A percentile compares a stretch with the other conserved stretches of the same genome.
Conservation (phyloP, 2,797 vertebrate genomes). For the Xyrichtys novacula region DNA sequence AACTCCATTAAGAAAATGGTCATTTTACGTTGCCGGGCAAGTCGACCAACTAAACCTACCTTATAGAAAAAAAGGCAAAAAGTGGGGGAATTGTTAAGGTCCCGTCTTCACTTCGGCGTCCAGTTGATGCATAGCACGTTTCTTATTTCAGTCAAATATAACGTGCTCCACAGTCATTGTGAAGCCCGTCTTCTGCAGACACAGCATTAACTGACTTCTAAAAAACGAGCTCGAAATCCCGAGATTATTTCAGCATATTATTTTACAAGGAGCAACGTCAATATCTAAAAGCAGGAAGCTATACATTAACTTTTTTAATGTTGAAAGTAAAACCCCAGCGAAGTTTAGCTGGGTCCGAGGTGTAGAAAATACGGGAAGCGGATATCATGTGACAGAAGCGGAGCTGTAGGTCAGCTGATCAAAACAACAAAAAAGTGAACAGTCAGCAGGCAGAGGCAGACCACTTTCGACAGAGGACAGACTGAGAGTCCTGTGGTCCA, state of each 20-base stretch:
- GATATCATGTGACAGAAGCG: conserved; percentile 64
- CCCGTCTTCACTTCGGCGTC: conserved; percentile 11
- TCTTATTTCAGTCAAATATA: rapidly evolving
- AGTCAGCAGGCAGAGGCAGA: too few species aligned
- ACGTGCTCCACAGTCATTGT: not conserved
- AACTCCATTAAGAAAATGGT: not conserved
- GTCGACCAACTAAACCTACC: not conserved
- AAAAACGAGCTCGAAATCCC: too few species aligned
- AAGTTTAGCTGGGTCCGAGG: conserved; percentile 1
- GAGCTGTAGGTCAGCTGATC: conserved; percentile 68
- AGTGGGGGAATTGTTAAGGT: rapidly evolving
- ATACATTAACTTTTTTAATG: rapidly evolving
- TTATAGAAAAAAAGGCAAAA: rapidly evolving
- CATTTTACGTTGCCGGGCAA: rapidly evolving
- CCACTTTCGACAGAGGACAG: not conserved
- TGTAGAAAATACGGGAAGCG: conserved; percentile 33
- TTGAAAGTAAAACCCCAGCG: not conserved
- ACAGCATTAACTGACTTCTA: too few species aligned
- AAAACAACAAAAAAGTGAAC: not conserved
- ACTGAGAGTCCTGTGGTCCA: too few species aligned
- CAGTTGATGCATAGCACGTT: rapidly evolving
- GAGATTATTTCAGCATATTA: too few species aligned
- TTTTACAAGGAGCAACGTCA: too few species aligned
- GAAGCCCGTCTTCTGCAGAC: not conserved
- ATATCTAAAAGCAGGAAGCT: too few species aligned